A percentile compares a stretch with the other conserved stretches of the same genome.
phyloP scores from a whole-genome alignment of 2,113 vertebrate genomes.

The Menura novaehollandiae region DNA sequence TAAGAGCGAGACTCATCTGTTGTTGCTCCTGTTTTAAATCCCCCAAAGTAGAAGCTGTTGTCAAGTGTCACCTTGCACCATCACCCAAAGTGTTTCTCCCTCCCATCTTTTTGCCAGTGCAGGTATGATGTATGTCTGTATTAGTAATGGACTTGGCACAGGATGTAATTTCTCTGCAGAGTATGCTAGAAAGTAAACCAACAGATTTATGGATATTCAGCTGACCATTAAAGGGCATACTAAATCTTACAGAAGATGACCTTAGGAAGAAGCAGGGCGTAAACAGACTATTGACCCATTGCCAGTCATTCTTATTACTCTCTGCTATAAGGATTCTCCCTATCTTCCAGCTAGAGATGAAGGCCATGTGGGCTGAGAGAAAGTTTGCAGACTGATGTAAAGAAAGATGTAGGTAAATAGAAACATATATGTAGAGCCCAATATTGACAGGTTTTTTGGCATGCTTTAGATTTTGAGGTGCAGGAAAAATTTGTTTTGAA shows the following conservation, averaged over 20 bases:
- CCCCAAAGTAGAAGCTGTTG: background rate
- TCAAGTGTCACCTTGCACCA: background rate
- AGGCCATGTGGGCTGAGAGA: background rate
- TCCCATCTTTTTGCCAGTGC: background rate
- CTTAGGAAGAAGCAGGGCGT: background rate
- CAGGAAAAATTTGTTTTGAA: background rate
- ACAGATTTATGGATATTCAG: background rate
- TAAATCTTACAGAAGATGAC: background rate
- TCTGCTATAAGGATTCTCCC: background rate
- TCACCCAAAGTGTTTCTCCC: background rate
- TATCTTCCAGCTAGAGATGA: background rate
- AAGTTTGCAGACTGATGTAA: background rate
- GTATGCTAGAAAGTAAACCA: background rate
- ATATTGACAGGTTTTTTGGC: background rate
- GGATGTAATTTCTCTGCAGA: background rate
- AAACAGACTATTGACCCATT: background rate
- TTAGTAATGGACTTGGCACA: background rate
- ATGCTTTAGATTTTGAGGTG: background rate
- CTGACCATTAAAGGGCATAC: background rate
- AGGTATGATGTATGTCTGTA: background rate
- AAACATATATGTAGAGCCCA: background rate
- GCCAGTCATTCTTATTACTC: background rate
- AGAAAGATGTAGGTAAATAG: background rate
- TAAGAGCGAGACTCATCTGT: background rate
- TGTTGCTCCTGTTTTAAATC: background rate